A percentile compares a stretch with the other conserved stretches of the same genome.
These are phyloP conservation scores for Propsilocerus akamusi DNA, from an alignment of 1,140 invertebrate species.

Conservation along the genomic window DNA sequence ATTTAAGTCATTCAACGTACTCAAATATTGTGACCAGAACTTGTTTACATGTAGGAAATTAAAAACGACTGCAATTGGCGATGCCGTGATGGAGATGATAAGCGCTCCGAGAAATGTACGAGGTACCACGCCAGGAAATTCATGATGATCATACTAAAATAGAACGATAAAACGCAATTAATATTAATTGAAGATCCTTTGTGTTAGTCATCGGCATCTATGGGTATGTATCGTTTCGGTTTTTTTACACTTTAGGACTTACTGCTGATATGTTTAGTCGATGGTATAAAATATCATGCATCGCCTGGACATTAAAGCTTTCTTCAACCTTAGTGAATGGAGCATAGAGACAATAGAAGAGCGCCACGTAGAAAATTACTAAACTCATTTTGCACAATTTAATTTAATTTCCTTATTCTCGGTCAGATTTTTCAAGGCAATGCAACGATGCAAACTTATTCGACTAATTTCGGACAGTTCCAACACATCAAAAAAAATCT, in stretches of 20 bases:
- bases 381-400: too few species aligned
- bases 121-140: slow-evolving; percentile 97
- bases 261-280: slow-evolving; percentile 68
- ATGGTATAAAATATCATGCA: slow-evolving; percentile 91
- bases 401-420: too few species aligned
- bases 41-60: slow-evolving; percentile 57
- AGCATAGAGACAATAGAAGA: slow-evolving; percentile 65
- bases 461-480: too few species aligned
- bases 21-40: slow-evolving; percentile 78
- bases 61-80: slow-evolving; percentile 50
- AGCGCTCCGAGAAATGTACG: slow-evolving; percentile 89
- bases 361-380: slow-evolving; percentile 42
- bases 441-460: too few species aligned
- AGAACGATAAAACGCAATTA: slow-evolving; percentile 10
- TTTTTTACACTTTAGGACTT: slow-evolving; percentile 12
- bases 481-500: too few species aligned
- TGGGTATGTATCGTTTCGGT: too few species aligned
- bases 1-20: slow-evolving; percentile 36
- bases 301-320: slow-evolving; percentile 96
- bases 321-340: slow-evolving; percentile 99
- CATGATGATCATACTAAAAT: slow-evolving; percentile 90
- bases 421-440: too few species aligned
- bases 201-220: too few species aligned
- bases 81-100: slow-evolving; percentile 58
- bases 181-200: neutral